Base-by-base conservation (phyloP, 2,113 vertebrate genomes). In the Addax nasomaculatus region DNA sequence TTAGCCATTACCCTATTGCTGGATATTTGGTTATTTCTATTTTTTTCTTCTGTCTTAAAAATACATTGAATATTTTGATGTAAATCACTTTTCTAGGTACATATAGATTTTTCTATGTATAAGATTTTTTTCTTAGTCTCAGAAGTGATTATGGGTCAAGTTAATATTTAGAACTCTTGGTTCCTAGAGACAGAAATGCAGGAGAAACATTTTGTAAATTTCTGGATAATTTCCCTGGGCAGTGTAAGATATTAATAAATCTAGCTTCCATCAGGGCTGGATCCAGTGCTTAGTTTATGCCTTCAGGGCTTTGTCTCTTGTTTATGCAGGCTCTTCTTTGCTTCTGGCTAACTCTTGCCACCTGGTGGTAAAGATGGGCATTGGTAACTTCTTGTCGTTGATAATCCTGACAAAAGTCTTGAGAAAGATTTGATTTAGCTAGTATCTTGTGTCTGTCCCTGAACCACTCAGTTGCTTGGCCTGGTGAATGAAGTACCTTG, bases 351-450 rank as follows among this genome's bases (percentile, higher is more conserved):
- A 73, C 45, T 97, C 85, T 85, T 96, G 96, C 93, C 98, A 85
- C 73, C 96, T 97, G n/a, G 95, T 96, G 97, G 96, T 76, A 79
- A 95, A 95, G 7, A 67, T 97, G 36, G 23, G 36, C 7, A 39
- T 81, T 88, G 39, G 19, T 88, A 80, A 39, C 67, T 62, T 84
- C 92, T 95, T 91, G 47, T 96, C 58, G 60, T 93, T 95, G 17
- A 43, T 90, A 53, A 79, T 89, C 23, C 13, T 67, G 76, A 90
- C 2, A n/a, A 25, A 70, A 81, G 58, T 89, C 57, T 91, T 96
- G 43, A 81, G 49, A 89, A 86, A 84, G 14, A 45, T 78, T 64
- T 84, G 39, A 51, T 19, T 95, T 93, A 90, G 39, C 36, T 70
- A 49, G 7, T 87, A 30, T 88, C 43, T 85, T 88, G 70, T 81